Base-by-base conservation (phyloP, 2,797 vertebrate species). In the Trematocara caparti region DNA sequence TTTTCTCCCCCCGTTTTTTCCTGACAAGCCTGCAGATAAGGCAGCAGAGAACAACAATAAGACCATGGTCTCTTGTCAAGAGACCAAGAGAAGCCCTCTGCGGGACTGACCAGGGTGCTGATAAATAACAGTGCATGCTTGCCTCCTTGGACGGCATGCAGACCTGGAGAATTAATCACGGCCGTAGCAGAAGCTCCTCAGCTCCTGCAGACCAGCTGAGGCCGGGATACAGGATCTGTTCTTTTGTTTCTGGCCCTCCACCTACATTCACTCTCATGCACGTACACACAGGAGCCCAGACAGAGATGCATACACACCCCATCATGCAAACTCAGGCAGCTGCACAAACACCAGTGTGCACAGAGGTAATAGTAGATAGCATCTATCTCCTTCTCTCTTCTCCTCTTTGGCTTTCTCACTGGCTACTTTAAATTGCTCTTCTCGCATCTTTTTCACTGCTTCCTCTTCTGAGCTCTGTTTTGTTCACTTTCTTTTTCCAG, bases 21-120 rank as follows among this genome's bases (percentile, higher is more conserved):
- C 81, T 90, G 90, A 94, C 92, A 88, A 57, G 81, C 88, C 83
- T 88, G 79, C 79, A 92, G 91, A 92, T 93, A 91, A 90, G 84
- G 88, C 77, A 55, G 69, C 83, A 47, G 69, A 51, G 84, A 90
- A 91, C 91, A 93, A 92, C 89, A 91, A 90, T 77, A 80, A 80
- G 79, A 81, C 75, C 43, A 38, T 2, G 48, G 80, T 81, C 85
- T 90, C 57, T 74, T 78, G 83, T 86, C 93, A 88, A 49, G 90
- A 86, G 92, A 94, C 87, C 85, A 75, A 34, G 77, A 48, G 89
- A 77, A 80, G 85, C 55, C 82, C 89, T 89, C 79, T 55, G 75
- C 11, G 87, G 87, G 87, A 85, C 85, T 45, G 84, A 79, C 74
- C 75, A 50, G 80, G 80, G 79, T 83, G 57, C 82, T 84, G 85